Percentiles rank a stretch among this genome's conserved stretches.
These are phyloP conservation scores for Anguilla japonica DNA, from an alignment of 2,113 vertebrate species.

Conservation along the genomic window DNA sequence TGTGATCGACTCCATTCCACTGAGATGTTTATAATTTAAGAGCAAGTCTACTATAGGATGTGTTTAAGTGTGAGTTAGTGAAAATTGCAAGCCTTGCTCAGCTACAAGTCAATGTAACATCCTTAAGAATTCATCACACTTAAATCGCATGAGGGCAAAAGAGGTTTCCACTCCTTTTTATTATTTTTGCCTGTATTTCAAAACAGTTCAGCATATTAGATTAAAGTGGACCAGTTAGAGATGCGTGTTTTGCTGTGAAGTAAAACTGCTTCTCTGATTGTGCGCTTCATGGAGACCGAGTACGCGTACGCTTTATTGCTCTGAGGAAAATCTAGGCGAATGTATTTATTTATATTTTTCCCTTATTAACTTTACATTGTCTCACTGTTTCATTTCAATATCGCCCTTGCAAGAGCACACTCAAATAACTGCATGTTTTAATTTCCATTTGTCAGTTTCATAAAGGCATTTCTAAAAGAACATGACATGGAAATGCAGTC, in stretches of 20 bases:
- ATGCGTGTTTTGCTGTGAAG: conserved; percentile 75
- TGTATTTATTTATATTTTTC: conserved; percentile 69
- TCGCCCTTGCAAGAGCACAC: conserved; percentile 72
- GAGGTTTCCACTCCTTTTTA: conserved; percentile 25
- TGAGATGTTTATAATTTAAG: not conserved
- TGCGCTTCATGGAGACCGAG: conserved; percentile 73
- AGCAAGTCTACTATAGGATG: not conserved
- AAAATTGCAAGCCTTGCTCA: not conserved
- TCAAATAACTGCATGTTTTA: conserved; percentile 85
- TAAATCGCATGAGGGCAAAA: conserved; percentile 17
- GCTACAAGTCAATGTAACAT: not conserved
- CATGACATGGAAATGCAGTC: conserved; percentile 71
- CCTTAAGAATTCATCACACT: not conserved
- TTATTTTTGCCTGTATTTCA: conserved; percentile 40
- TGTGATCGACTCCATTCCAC: not conserved
- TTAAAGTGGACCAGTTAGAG: conserved; percentile 76
- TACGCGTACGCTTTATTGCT: conserved; percentile 85
- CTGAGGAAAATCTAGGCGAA: conserved; percentile 80
- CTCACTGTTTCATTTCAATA: conserved; percentile 74
- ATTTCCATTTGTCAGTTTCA: conserved; percentile 87
- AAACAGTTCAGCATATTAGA: conserved; percentile 66
- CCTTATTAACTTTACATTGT: conserved; percentile 78
- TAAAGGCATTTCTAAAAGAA: conserved; percentile 77
- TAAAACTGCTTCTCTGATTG: conserved; percentile 75
- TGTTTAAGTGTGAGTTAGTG: not conserved